These are phyloP conservation scores for Tinea semifulvella DNA, from an alignment of 2,888 invertebrate genomes.

Conservation along the genomic window DNA sequence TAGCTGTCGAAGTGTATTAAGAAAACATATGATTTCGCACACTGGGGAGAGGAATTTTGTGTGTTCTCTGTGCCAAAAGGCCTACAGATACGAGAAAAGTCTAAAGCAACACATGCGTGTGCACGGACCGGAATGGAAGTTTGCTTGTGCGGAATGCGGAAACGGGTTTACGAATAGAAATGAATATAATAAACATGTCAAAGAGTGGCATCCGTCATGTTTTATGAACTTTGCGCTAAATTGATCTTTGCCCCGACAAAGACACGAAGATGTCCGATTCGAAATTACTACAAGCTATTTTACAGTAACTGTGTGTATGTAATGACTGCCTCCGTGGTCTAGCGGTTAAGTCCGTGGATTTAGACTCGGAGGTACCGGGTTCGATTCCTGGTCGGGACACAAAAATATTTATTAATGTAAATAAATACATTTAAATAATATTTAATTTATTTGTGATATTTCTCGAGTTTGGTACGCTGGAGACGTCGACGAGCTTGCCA, in stretches of 20 bases:
- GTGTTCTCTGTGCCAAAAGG: constrained; percentile 55
- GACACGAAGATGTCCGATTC: no score
- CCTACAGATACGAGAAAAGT: constrained; percentile 56
- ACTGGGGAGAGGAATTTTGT: constrained; percentile 37
- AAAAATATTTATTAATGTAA: no score
- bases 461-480: no score
- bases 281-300: no score
- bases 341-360: no score
- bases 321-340: no score
- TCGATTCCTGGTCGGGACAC: no score
- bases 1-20: constrained; percentile 40
- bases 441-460: no score
- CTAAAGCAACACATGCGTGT: constrained; percentile 45
- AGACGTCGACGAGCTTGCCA: no score
- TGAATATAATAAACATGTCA: constrained; percentile 35
- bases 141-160: constrained; percentile 35
- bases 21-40: constrained; percentile 41
- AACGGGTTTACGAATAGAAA: constrained; percentile 30
- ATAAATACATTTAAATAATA: no score
- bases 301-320: no score
- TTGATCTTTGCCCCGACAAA: constrained; percentile 15
- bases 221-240: constrained; percentile 28
- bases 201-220: constrained; percentile 38
- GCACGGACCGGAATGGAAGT: constrained; percentile 26
- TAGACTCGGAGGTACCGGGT: no score